Percentiles rank a stretch among this genome's conserved stretches.
Evolutionary conservation across 1,140 invertebrate genomes (phyloP).

Genomic region (Diachasma alloeum): DNA sequence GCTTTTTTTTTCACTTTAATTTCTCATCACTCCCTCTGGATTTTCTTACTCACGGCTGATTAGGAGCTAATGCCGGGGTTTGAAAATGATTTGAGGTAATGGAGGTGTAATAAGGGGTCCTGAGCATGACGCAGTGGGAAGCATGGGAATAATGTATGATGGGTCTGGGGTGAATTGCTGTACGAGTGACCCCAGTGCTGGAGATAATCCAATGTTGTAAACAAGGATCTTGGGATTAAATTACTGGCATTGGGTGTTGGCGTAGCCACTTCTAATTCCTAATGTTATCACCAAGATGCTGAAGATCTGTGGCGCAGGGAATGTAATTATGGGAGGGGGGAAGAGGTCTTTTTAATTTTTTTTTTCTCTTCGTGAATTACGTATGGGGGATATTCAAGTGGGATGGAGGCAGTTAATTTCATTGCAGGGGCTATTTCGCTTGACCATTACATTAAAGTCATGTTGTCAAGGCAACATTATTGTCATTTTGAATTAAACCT

Average conservation of each 20-base stretch:
- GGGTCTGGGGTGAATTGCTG: background rate
- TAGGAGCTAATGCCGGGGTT: background rate
- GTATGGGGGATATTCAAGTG: background rate
- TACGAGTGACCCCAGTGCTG: background rate
- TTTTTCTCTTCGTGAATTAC: background rate
- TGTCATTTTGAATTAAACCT: too few relatives aligned
- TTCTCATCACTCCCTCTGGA: background rate
- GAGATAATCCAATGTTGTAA: background rate
- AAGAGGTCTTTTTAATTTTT: background rate
- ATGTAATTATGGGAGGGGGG: background rate
- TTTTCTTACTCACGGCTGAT: background rate
- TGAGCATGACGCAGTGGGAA: background rate
- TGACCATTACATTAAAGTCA: too few relatives aligned
- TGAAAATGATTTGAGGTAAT: background rate
- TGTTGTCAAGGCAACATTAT: too few relatives aligned
- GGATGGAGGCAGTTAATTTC: background rate
- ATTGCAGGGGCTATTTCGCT: too few relatives aligned
- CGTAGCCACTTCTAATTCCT: background rate
- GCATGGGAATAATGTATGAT: background rate
- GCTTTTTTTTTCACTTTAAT: background rate
- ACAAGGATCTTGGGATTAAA: constrained; percentile 5
- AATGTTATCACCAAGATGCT: background rate
- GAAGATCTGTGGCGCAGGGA: background rate
- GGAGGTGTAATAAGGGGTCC: background rate
- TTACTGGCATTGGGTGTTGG: background rate